Base-by-base conservation (phyloP, 1,140 invertebrate genomes). In the Ostrea denselamellosa region DNA sequence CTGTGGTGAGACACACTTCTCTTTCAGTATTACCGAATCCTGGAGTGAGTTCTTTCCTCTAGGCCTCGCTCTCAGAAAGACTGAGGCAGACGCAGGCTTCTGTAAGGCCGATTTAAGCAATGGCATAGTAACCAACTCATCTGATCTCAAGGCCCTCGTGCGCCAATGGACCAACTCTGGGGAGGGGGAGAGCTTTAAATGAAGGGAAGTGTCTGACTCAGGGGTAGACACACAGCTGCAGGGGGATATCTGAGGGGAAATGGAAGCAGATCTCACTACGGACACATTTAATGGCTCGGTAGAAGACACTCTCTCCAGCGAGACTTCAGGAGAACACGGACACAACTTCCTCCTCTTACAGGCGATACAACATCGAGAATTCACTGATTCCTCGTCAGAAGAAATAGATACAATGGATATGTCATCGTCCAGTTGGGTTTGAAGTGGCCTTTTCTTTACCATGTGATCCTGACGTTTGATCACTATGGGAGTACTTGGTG, bases 381-480 rank as follows among this genome's bases (percentile, higher is more conserved):
- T 89, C 8, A 90, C 44, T 0, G 91, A 92, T 85, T 90, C 90
- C n/a, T 90, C 89, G 85, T 91, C 92, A 8, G 92, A 92, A 12
- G 90, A 90, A n/a, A 85, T 84, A 5, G 91, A 91, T 17, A 88
- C 81, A n/a, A 92, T 85, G 62, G 92, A 92, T 8, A 91, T 86
- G 12, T 83, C 68, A 82, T 90, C 87, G 86, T 90, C 89, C 51
- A 84, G 17, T n/a, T 17, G 53, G 77, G 17, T 82, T 28, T 58
- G 44, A 81, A 14, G 4, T 52, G 53, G 77, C 28, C 28, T 53
- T 44, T 58, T 81, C 65, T 85, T 44, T 14, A 14, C 51, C 10
- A 68, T 52, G 22, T 52, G 53, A 34, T 14, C 51, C 34, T 56
- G 12, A 81, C 28, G 86, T 34, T 0, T 44, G 12, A 7, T 44